A percentile compares a stretch with the other conserved stretches of the same genome.
These are phyloP conservation scores for Neodiprion virginianus DNA, from an alignment of 1,140 invertebrate species.

Conservation along the genomic window DNA sequence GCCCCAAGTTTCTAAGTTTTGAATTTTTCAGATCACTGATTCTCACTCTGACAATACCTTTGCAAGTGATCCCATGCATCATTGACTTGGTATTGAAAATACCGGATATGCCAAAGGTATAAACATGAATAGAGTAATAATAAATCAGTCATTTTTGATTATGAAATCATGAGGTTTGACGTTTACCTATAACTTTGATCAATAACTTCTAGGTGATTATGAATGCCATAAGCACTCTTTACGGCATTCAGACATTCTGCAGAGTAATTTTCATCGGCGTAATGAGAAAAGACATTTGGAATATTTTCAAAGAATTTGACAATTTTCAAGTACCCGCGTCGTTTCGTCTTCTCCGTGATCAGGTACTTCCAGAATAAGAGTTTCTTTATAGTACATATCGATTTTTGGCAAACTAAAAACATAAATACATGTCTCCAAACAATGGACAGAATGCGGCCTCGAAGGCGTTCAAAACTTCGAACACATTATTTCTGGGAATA, in stretches of 20 bases:
- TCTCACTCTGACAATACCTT: not conserved
- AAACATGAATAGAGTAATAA: not conserved
- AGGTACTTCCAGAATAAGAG: not conserved
- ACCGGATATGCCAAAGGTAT: conserved; percentile 3
- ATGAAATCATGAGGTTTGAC: too few species aligned
- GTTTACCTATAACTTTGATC: not conserved
- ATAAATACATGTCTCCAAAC: not conserved
- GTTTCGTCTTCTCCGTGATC: not conserved
- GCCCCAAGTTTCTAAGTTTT: not conserved
- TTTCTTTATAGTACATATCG: not conserved
- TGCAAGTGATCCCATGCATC: not conserved
- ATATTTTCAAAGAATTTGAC: not conserved
- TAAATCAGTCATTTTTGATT: too few species aligned
- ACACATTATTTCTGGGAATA: not conserved
- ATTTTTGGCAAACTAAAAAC: not conserved
- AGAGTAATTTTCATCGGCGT: not conserved
- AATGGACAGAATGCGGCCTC: not conserved
- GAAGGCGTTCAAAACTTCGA: not conserved
- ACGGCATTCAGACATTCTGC: not conserved
- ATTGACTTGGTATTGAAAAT: not conserved
- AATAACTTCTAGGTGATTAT: not conserved
- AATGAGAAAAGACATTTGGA: not conserved
- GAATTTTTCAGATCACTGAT: not conserved
- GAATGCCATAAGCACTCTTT: not conserved
- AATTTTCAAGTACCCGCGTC: not conserved